Base-by-base conservation (phyloP, 1,140 invertebrate species). In the Himalopsyche phryganea region DNA sequence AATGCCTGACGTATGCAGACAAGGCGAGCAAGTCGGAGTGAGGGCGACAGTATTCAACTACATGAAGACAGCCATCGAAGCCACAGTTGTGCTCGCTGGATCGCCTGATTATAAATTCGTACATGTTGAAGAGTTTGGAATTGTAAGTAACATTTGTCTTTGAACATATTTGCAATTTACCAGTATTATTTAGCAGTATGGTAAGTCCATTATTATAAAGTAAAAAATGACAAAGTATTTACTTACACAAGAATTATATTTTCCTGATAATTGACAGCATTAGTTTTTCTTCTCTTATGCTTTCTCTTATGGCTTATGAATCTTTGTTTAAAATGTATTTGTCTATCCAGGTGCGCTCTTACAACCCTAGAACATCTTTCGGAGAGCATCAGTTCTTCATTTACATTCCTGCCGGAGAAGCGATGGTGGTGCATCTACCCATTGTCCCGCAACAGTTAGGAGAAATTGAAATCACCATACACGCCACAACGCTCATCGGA, bases 301-400 rank as follows among this genome's bases (percentile, higher is more conserved):
- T n/a, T n/a, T n/a, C n/a, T n/a, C n/a, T n/a, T n/a, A n/a, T n/a
- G n/a, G n/a, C n/a, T n/a, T n/a, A n/a, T n/a, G n/a, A n/a, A n/a
- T n/a, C n/a, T n/a, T n/a, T n/a, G n/a, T n/a, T n/a, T n/a, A n/a
- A n/a, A n/a, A 28, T 28, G 23, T 28, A 28, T 49, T 32, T 49
- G 38, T 58, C 35, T 71, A 32, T 32, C 11, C 49, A 77, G 76
- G 76, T 89, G 0, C 78, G 84, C 0, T 90, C 89, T 0, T 94
- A 94, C 68, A 87, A 87, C 71, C 93, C 94, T 1, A 78, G 89
- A 49, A 94, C 91, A 14, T 91, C 90, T 1, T 89, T 84, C 68
- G 93, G 93, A 41, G 91, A 96, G 71, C 92, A 96, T 74, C 93
- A 97, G 69, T 94, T 95, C 76, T 90, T 97, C 68, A 83, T 96